Evolutionary conservation across 2,888 invertebrate genomes (phyloP).

Genomic region (Neria commutata): DNA sequence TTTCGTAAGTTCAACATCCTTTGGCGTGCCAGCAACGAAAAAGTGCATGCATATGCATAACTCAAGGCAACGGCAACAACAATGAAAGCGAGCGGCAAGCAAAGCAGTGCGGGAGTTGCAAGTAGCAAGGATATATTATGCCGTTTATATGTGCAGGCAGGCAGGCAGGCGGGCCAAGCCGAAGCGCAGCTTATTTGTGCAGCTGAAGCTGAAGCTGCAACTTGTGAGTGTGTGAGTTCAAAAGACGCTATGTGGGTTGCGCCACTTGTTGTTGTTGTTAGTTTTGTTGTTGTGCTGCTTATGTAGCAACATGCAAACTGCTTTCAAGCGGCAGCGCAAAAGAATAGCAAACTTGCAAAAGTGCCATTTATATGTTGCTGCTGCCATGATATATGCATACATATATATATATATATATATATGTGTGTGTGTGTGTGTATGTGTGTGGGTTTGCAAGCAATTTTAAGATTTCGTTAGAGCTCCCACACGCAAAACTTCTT

Average conservation of each 20-base stretch:
- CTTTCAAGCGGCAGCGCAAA: too few species aligned
- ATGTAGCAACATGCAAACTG: too few species aligned
- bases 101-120: too few species aligned
- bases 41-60: not conserved
- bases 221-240: not conserved
- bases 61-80: too few species aligned
- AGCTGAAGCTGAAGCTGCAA: not conserved
- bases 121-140: too few species aligned
- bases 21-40: not conserved
- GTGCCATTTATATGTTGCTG: conserved; percentile 43
- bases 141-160: not conserved
- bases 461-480: not conserved
- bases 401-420: not conserved
- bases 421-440: conserved; percentile 31
- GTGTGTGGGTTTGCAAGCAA: conserved; percentile 27
- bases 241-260: conserved; percentile 7
- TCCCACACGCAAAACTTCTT: conserved; percentile 1
- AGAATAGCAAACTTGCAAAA: too few species aligned
- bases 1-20: not conserved
- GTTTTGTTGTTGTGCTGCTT: too few species aligned
- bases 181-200: not conserved
- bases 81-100: too few species aligned
- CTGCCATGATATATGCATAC: conserved; percentile 18
- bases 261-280: too few species aligned
- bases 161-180: too few species aligned